Evolutionary conservation across 2,113 vertebrate species (phyloP), one percentile per base, ranked within the genome.

Genomic region (Gobius niger): DNA sequence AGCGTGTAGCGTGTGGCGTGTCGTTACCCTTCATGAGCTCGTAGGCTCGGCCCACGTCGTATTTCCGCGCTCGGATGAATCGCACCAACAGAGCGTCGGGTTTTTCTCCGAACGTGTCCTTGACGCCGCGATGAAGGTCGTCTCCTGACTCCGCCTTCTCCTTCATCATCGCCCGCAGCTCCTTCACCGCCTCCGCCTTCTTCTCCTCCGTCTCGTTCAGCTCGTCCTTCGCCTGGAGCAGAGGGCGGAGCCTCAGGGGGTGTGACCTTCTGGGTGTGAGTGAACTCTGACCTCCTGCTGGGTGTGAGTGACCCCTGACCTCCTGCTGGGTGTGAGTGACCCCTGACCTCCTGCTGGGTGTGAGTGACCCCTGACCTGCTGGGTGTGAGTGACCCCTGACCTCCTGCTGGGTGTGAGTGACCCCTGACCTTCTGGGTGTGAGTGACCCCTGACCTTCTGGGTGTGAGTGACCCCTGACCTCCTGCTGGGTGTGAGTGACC

Each of bases 21-120:
- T 52, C 76, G n/a, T 71, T 81, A 98, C 97, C 96, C 93, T 93
- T 96, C 86, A 99, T 90, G 68, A 99, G 94, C 52, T 99, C 95
- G 0, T 98, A 96, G 62, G 97, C 85, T 8, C 96, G 92, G 66
- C 78, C 77, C 24, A 98, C 79, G 0, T 99, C 88, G 2, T 96
- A 98, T 85, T 99, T 99, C 56, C 98, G 93, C 1, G 98, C 96
- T 0, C 97, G 92, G 80, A 99, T 94, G 87, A 99, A 99, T 65
- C 97, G 94, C 65, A 99, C 90, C 63, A 98, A 75, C 77, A 98
- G 92, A 40, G 92, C 83, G 14, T 94, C 91, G 0, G 95, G 93
- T 68, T 92, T 91, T 3, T 86, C 93, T 44, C 85, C 88, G 13
- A 95, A 91, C 52, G 90, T 93, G 70, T 98, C 93, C 0, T 92